Base-by-base conservation (phyloP, 2,888 invertebrate genomes). In the Rhagonycha fulva region DNA sequence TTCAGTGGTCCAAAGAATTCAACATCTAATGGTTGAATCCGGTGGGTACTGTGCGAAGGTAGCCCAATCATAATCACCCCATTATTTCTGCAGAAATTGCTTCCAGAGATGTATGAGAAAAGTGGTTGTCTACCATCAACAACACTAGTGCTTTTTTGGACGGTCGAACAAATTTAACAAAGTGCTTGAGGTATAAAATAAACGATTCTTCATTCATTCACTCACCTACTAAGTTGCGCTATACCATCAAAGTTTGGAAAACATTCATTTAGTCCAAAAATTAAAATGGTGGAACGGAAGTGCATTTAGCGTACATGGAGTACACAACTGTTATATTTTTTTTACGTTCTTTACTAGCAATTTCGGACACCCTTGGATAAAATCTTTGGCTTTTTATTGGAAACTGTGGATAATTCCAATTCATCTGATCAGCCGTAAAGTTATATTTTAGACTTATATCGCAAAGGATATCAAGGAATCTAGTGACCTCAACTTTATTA, bases 11-110 rank as follows among this genome's bases (percentile, higher is more conserved):
- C n/a, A 82, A 84, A 82, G 72, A 83, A 83, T 30, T 75, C 73
- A 47, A 84, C 82, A 75, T 81, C 77, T n/a, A n/a, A n/a, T n/a
- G n/a, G n/a, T n/a, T n/a, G n/a, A n/a, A n/a, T n/a, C n/a, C n/a
- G n/a, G n/a, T 24, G 83, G 1, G 83, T 81, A 61, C 80, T 81
- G 73, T 83, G 84, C 10, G 82, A 83, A n/a, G 83, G 83, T 26
- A 82, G 75, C n/a, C 80, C 79, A 14, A 84, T 66, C 71, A 84
- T 79, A 26, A 82, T 30, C 14, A 72, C 11, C 2, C 67, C 47
- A n/a, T 67, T 72, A 2, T 14, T 12, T 61, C 72, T 61, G 23
- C 68, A 72, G 9, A 61, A 26, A 14, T 72, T 30, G 81, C 79
- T 71, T 75, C 72, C 28, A 82, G 67, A 69, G 82, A 82, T 28